Conservation (phyloP, 2,113 vertebrate genomes). For the Chaetorhynchus papuensis region DNA sequence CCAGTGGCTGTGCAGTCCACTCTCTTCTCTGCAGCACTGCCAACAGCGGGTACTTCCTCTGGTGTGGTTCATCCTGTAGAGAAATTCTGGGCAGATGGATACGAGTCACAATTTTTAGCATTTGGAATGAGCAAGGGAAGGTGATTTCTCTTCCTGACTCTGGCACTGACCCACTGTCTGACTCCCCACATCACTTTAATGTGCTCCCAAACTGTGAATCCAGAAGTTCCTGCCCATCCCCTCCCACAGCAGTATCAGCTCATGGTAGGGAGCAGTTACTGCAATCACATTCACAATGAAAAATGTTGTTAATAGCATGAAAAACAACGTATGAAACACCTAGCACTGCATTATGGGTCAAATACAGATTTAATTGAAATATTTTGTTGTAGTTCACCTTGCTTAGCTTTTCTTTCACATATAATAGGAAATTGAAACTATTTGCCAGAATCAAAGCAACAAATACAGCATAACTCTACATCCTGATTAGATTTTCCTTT, state of each 20-base stretch:
- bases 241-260: not conserved
- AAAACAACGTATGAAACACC: not conserved
- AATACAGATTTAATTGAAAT: not conserved
- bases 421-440: not conserved
- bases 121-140: not conserved
- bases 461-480: not conserved
- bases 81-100: not conserved
- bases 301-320: not conserved
- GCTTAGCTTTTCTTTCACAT: not conserved
- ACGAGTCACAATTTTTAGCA: not conserved
- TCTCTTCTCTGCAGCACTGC: not conserved
- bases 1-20: not conserved
- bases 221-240: not conserved
- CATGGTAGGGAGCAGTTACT: not conserved
- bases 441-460: not conserved
- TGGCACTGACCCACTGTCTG: not conserved
- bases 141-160: not conserved
- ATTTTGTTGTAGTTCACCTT: not conserved
- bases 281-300: not conserved
- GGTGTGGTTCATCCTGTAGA: not conserved
- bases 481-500: not conserved
- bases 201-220: not conserved
- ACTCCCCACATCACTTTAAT: not conserved
- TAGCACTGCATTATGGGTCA: not conserved
- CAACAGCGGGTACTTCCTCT: not conserved